These are phyloP conservation scores for Dermochelys coriacea DNA, from an alignment of 2,797 vertebrate genomes.

Conservation along the genomic window DNA sequence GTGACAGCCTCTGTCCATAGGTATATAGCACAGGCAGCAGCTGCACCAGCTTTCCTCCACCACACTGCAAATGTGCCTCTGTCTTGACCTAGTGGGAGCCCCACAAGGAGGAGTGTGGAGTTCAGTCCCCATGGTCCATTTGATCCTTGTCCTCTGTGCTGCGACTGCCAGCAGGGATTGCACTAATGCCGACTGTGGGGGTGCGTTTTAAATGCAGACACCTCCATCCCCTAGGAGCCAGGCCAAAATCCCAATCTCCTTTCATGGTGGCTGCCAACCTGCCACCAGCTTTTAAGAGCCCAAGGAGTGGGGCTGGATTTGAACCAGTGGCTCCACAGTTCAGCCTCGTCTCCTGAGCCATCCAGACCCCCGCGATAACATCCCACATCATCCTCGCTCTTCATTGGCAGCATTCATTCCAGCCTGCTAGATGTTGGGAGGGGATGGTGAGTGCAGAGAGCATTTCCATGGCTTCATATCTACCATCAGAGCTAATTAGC, in stretches of 20 bases:
- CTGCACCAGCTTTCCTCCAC: background rate
- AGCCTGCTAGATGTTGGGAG: background rate
- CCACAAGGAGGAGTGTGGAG: background rate
- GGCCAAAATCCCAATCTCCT: background rate
- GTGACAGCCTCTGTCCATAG: background rate
- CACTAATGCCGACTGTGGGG: no score
- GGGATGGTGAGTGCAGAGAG: background rate
- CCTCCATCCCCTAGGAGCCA: background rate
- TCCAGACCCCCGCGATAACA: background rate
- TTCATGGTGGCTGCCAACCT: background rate
- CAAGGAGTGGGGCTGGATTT: background rate
- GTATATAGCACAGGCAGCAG: background rate
- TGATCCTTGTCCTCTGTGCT: no score
- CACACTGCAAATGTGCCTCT: background rate
- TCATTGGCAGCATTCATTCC: background rate
- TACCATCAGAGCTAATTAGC: background rate
- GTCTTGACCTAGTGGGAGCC: background rate
- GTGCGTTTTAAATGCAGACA: background rate
- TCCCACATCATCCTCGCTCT: background rate
- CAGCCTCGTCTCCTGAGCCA: background rate
- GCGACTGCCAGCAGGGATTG: background rate
- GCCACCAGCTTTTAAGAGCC: background rate
- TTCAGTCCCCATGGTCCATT: background rate
- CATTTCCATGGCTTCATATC: background rate
- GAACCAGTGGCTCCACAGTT: background rate